These are phyloP conservation scores for Cydia amplana DNA, from an alignment of 1,140 invertebrate species.

Conservation along the genomic window DNA sequence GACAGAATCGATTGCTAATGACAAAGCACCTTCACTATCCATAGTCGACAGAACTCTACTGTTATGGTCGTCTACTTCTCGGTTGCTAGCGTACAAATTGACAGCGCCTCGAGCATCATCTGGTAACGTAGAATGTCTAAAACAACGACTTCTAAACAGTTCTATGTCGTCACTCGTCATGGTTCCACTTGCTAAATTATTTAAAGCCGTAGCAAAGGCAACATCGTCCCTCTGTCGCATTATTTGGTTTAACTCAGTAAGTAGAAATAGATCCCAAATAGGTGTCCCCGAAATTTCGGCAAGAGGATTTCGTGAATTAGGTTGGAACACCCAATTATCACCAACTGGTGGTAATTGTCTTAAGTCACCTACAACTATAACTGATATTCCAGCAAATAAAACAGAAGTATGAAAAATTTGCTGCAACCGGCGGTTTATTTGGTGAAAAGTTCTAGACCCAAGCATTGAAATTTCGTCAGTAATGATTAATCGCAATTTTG, in stretches of 20 bases:
- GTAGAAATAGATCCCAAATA: slow-evolving; percentile 31
- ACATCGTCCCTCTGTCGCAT: slow-evolving; percentile 46
- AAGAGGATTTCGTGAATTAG: slow-evolving; percentile 32
- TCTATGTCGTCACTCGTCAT: slow-evolving; percentile 23
- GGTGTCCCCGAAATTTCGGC: slow-evolving; percentile 4
- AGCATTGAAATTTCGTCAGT: slow-evolving; percentile 66
- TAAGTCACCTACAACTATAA: slow-evolving; percentile 19
- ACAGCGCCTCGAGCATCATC: background rate
- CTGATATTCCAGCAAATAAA: slow-evolving; percentile 43
- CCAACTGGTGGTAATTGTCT: slow-evolving; percentile 29
- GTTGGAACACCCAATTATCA: slow-evolving; percentile 30
- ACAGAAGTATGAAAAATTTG: slow-evolving; percentile 48
- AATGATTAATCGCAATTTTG: slow-evolving; percentile 41
- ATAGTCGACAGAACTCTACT: background rate
- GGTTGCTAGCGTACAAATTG: slow-evolving; percentile 11
- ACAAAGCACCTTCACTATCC: background rate
- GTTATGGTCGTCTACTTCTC: background rate
- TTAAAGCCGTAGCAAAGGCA: too few relatives aligned
- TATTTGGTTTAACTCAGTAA: slow-evolving; percentile 32
- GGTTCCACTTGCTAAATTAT: slow-evolving; percentile 39
- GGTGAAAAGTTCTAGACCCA: slow-evolving; percentile 40
- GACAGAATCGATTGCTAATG: background rate
- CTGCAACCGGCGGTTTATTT: slow-evolving; percentile 48
- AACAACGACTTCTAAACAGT: slow-evolving; percentile 19
- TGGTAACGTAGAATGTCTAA: background rate